Conservation (phyloP, 2,888 invertebrate species). For the Drosophila pegasa region DNA sequence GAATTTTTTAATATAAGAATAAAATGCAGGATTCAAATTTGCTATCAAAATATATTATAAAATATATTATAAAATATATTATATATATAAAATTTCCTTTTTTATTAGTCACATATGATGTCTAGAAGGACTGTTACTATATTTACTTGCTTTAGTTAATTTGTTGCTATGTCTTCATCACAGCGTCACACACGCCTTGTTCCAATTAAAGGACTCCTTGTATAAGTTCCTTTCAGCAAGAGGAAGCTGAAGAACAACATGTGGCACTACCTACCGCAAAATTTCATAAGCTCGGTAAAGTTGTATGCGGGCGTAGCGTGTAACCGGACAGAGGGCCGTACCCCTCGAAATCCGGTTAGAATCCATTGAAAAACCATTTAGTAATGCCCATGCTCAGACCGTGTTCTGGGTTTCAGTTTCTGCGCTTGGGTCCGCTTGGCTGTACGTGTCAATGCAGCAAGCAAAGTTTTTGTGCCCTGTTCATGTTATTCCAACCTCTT, state of each 20-base stretch:
- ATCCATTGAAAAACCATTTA: constrained; percentile 78
- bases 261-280: constrained; percentile 51
- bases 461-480: constrained; percentile 62
- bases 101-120: no score
- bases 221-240: neutral
- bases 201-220: neutral
- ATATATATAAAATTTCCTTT: no score
- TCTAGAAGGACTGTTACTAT: no score
- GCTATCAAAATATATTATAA: no score
- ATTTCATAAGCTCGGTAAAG: constrained; percentile 60
- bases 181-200: neutral
- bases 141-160: no score
- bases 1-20: no score
- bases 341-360: constrained; percentile 27
- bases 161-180: neutral
- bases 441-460: constrained; percentile 69
- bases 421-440: constrained; percentile 27
- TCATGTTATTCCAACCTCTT: neutral
- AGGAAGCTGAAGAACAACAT: constrained; percentile 20
- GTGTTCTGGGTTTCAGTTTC: constrained; percentile 33
- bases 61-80: no score
- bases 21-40: no score
- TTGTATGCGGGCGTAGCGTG: constrained; percentile 46
- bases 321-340: constrained; percentile 21
- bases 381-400: constrained; percentile 33